Percentiles rank a stretch among this genome's conserved stretches.
These are phyloP conservation scores for Epinephelus lanceolatus DNA, from an alignment of 2,113 vertebrate genomes.

Conservation along the genomic window DNA sequence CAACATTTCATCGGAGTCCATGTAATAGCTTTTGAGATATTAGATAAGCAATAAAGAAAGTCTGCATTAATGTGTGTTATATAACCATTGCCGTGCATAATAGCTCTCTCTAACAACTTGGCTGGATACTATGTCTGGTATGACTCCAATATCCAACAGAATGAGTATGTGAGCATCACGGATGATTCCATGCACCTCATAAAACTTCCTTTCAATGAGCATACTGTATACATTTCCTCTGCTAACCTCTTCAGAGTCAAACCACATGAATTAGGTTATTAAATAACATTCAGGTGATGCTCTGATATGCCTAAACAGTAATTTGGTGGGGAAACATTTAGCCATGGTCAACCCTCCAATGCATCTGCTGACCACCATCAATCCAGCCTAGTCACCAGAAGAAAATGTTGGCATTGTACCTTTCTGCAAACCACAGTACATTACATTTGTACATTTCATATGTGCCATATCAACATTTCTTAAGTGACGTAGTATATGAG, in stretches of 20 bases:
- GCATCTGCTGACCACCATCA: neutral
- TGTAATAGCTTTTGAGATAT: neutral
- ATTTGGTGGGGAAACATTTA: neutral
- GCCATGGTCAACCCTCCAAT: neutral
- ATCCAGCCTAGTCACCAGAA: no score
- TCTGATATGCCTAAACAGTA: constrained; percentile 2
- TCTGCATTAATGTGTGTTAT: neutral
- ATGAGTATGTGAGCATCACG: neutral
- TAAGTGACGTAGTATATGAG: no score
- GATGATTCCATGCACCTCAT: constrained; percentile 23
- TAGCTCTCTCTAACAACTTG: neutral
- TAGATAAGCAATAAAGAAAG: neutral
- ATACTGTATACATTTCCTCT: constrained; percentile 27
- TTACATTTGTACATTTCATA: no score
- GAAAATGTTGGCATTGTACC: no score
- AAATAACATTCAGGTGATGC: constrained; percentile 24
- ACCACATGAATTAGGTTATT: constrained; percentile 17
- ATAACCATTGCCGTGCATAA: neutral
- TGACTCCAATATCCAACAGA: constrained; percentile 6
- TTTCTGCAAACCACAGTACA: no score
- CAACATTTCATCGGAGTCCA: neutral
- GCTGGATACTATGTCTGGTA: constrained; percentile 30
- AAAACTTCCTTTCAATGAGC: constrained; percentile 14
- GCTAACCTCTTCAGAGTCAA: constrained; percentile 1
- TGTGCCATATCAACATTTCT: no score